These are phyloP conservation scores for Lacerta agilis DNA, from an alignment of 2,797 vertebrate genomes.

Conservation along the genomic window DNA sequence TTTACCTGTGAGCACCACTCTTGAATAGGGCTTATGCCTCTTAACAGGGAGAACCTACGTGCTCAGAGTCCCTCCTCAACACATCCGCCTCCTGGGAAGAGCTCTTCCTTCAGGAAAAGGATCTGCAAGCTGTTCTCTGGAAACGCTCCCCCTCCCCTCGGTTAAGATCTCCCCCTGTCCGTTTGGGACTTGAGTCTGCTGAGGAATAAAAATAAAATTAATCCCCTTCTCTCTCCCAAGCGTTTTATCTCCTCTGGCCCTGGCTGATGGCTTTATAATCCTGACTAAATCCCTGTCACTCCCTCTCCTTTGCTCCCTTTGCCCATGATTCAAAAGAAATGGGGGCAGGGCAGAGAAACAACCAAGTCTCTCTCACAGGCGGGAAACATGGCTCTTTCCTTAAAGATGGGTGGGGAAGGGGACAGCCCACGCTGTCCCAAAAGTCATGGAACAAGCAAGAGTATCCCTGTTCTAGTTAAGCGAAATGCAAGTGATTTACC, in stretches of 20 bases:
- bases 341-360: not conserved
- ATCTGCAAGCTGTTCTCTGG: not conserved
- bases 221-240: constrained; percentile 61
- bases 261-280: constrained; percentile 72
- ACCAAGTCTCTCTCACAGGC: not conserved
- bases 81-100: not conserved
- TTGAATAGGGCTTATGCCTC: not conserved
- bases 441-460: not conserved
- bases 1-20: too few relatives aligned
- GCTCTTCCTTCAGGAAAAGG: not conserved
- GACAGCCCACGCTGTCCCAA: not conserved
- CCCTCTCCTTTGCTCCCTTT: constrained; percentile 49
- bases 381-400: not conserved
- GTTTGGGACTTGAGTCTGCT: constrained; percentile 18
- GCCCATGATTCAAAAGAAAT: not conserved
- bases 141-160: not conserved
- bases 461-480: not conserved
- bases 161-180: not conserved
- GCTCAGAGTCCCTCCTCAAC: not conserved
- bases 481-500: not conserved
- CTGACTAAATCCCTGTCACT: constrained; percentile 69
- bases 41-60: not conserved
- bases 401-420: not conserved
- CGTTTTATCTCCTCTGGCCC: constrained; percentile 64
- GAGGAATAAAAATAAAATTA: constrained; percentile 80